Evolutionary conservation across 2,113 vertebrate genomes (phyloP).

Genomic region (Tetrax tetrax): DNA sequence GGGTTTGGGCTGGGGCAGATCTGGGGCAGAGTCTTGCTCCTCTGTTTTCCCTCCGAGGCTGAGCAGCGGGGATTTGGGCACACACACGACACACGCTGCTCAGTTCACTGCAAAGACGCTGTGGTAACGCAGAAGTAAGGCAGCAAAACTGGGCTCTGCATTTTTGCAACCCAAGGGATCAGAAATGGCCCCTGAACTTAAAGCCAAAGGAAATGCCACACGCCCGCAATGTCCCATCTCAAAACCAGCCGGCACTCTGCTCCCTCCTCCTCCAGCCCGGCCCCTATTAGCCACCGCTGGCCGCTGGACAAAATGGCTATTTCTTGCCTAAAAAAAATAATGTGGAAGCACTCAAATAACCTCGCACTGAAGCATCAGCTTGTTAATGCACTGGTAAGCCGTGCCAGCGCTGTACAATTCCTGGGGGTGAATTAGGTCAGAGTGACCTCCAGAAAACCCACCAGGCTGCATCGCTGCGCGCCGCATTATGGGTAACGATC

Average conservation of each 20-base stretch:
- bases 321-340: slow-evolving; percentile 47
- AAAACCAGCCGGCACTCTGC: neutral
- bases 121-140: neutral
- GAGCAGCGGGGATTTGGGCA: rapidly evolving
- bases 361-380: slow-evolving; percentile 54
- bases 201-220: neutral
- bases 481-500: slow-evolving; percentile 63
- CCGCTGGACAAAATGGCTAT: slow-evolving; percentile 35
- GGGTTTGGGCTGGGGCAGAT: neutral
- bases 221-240: rapidly evolving
- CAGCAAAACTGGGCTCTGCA: rapidly evolving
- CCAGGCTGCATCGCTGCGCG: neutral
- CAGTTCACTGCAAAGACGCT: neutral
- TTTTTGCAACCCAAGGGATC: neutral
- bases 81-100: rapidly evolving
- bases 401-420: slow-evolving; percentile 60
- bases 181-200: neutral
- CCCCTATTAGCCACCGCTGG: slow-evolving; percentile 10
- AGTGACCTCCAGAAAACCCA: slow-evolving; percentile 61
- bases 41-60: rapidly evolving
- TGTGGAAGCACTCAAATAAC: slow-evolving; percentile 59
- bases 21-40: neutral
- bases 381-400: slow-evolving; percentile 59
- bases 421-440: slow-evolving; percentile 73
- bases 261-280: neutral